Evolutionary conservation across 2,888 invertebrate species (phyloP).

Genomic region (Drosophila koepferae): DNA sequence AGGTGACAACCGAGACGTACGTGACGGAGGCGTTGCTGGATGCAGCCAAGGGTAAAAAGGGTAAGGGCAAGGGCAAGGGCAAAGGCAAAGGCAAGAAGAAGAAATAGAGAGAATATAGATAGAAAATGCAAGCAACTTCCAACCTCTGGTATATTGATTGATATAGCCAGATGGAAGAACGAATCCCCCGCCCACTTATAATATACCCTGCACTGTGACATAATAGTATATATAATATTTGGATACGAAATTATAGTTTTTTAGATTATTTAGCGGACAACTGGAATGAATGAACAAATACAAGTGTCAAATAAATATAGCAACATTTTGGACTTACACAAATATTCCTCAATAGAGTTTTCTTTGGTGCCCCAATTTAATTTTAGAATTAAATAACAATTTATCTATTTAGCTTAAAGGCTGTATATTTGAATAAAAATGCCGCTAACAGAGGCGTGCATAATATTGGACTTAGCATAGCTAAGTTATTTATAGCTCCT

Average conservation of each 20-base stretch:
- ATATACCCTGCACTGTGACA: neutral
- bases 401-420: no score
- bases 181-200: neutral
- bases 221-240: constrained; percentile 1
- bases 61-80: constrained; percentile 27
- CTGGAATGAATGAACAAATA: neutral
- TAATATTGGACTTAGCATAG: constrained; percentile 11
- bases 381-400: no score
- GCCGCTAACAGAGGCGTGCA: neutral
- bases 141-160: neutral
- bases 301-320: constrained; percentile 10
- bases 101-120: neutral
- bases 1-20: constrained; percentile 89
- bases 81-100: constrained; percentile 31
- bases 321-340: constrained; percentile 1
- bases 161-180: neutral
- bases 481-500: neutral
- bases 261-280: constrained; percentile 16
- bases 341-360: neutral
- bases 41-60: constrained; percentile 37
- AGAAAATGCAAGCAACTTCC: neutral
- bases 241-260: constrained; percentile 29
- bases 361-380: no score
- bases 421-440: no score
- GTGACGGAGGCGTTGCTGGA: constrained; percentile 86